A percentile compares a stretch with the other conserved stretches of the same genome.
phyloP scores from a whole-genome alignment of 2,888 invertebrate genomes.

The Pristionchus mayeri region DNA sequence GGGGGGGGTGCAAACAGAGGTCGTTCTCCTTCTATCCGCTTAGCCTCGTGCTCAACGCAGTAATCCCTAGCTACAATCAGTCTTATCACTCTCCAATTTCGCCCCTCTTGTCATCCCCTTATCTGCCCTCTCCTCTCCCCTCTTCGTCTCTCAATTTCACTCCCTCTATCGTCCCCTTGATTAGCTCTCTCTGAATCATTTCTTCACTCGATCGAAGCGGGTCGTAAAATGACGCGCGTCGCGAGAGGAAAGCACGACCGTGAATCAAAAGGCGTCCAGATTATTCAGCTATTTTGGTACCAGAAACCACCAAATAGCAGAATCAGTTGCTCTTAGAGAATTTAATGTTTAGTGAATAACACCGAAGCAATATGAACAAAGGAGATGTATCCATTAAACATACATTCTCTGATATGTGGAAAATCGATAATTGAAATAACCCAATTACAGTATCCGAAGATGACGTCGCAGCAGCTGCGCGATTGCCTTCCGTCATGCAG shows the following conservation, averaged over 20 bases:
- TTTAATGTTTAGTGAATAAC: too few relatives aligned
- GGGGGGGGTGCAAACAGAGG: too few relatives aligned
- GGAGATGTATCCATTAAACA: too few relatives aligned
- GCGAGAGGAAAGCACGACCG: too few relatives aligned
- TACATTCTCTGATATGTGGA: too few relatives aligned
- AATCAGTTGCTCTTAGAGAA: too few relatives aligned
- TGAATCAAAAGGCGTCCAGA: too few relatives aligned
- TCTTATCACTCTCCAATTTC: conserved; percentile 9
- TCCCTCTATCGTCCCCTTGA: neutral
- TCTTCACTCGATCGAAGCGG: neutral
- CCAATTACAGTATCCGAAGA: neutral
- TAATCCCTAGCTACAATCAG: neutral
- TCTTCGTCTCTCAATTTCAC: neutral
- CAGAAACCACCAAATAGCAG: too few relatives aligned
- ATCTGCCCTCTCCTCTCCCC: neutral
- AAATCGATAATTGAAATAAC: neutral
- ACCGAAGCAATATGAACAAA: too few relatives aligned
- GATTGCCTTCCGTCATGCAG: conserved; percentile 65
- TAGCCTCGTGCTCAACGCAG: neutral
- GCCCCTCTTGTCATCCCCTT: neutral
- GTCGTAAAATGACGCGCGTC: conserved; percentile 39
- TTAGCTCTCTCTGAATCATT: conserved; percentile 17
- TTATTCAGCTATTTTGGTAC: too few relatives aligned
- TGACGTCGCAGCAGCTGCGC: conserved; percentile 55
- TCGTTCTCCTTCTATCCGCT: neutral